phyloP scores from a whole-genome alignment of 2,113 vertebrate species.

The Sinocyclocheilus anophthalmus region DNA sequence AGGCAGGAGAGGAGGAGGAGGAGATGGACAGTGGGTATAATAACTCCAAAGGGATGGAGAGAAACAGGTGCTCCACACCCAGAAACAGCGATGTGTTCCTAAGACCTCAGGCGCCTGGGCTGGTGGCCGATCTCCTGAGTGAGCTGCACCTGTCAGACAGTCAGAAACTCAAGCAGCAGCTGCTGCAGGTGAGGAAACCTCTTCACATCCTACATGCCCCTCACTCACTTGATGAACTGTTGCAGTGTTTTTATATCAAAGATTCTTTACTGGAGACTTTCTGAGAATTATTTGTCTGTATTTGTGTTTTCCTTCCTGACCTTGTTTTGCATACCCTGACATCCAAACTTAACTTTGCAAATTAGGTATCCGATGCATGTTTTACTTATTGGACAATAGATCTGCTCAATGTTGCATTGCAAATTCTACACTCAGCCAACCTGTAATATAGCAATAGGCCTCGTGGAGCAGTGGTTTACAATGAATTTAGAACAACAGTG shows the following conservation, averaged over 20 bases:
- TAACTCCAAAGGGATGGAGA: slow-evolving; percentile 71
- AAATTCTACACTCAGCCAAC: background rate
- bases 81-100: slow-evolving; percentile 72
- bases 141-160: slow-evolving; percentile 84
- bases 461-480: no score
- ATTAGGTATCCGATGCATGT: background rate
- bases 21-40: slow-evolving; percentile 79
- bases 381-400: background rate
- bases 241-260: background rate
- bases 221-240: background rate
- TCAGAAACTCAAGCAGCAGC: slow-evolving; percentile 82
- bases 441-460: no score
- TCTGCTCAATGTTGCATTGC: background rate
- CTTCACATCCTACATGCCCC: background rate
- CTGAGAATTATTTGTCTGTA: background rate
- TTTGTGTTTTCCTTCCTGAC: background rate
- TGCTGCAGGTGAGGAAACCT: slow-evolving; percentile 75
- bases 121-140: slow-evolving; percentile 83
- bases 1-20: slow-evolving; percentile 55
- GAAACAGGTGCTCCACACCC: slow-evolving; percentile 72
- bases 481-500: no score
- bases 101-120: slow-evolving; percentile 78
- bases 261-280: background rate
- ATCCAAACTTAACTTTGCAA: background rate
- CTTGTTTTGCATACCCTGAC: background rate